Evolutionary conservation across 2,113 vertebrate species (phyloP).

Genomic region (Bos javanicus): DNA sequence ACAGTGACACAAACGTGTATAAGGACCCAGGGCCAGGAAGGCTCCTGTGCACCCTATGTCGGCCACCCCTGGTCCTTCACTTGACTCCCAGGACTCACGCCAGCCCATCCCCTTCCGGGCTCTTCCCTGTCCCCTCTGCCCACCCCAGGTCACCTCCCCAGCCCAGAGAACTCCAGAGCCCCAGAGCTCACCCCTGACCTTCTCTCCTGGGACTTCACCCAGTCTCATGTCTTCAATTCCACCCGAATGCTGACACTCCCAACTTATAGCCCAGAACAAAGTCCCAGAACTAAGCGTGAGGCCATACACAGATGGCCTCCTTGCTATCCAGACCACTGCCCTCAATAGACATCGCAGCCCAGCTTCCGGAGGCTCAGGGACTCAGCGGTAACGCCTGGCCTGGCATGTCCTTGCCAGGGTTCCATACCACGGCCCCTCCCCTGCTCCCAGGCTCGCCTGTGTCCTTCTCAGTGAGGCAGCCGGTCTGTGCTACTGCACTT

Average conservation of each 20-base stretch:
- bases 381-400: no score
- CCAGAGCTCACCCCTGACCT: not conserved
- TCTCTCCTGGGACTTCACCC: not conserved
- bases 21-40: no score
- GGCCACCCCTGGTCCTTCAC: not conserved
- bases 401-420: not conserved
- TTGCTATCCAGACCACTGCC: not conserved
- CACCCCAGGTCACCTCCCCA: not conserved
- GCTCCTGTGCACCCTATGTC: not conserved
- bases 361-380: not conserved
- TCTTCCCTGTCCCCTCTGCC: not conserved
- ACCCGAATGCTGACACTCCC: not conserved
- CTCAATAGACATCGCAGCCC: not conserved
- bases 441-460: not conserved
- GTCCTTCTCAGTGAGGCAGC: not conserved
- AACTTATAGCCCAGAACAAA: not conserved
- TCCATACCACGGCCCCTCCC: no score
- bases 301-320: not conserved
- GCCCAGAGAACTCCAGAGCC: not conserved
- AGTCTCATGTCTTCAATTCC: not conserved
- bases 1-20: rapidly evolving
- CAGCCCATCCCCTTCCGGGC: rapidly evolving
- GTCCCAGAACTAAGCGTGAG: not conserved
- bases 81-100: not conserved
- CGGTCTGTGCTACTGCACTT: rapidly evolving